Evolutionary conservation across 2,888 invertebrate genomes (phyloP), one percentile per base, ranked within the genome.

Genomic region (Pachydiplax longipennis): DNA sequence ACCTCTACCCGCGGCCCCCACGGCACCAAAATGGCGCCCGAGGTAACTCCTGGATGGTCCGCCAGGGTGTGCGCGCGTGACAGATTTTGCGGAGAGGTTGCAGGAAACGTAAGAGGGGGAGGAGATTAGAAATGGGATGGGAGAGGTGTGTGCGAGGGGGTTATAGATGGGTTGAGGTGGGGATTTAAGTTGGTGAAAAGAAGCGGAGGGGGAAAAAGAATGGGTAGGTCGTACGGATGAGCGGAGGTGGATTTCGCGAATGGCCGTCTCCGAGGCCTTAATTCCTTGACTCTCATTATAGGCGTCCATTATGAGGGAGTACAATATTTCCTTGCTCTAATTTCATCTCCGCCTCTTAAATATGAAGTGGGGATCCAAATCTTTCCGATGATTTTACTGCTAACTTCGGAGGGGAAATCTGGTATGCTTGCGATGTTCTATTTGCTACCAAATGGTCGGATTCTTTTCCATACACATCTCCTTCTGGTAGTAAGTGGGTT

Each of bases 1-100:
- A 37, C 87, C 87, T 61, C 87, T 87, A 87, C 87, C 44, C 35
- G 53, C 91, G 91, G 61, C 80, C 80, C 58, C 91, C 81, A 82
- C 91, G 80, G 80, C 44, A 90, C 48, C 90, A 73, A 91, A 91
- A 90, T 73, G 91, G 91, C 90, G 83, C 81, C 53, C 81, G 81
- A 73, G 90, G 80, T 82, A 91, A 44, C 73, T 83, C 83, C 25
- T 31, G 37, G 65, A 80, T 53, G 35, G 80, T 80, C 90, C 90
- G 91, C 90, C 10, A 82, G 80, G 48, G 90, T 48, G 91, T 91
- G 80, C 53, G 61, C 90, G 81, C 82, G 81, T 81, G 81, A 25
- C 44, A 44, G 58, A 65, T 81, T 61, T 61, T 87, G 81, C 81
- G 83, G 91, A 83, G 73, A 73, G 44, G 90, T 44, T 83, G 65